These are phyloP conservation scores for Fratercula arctica DNA, from an alignment of 2,797 vertebrate genomes.

Conservation along the genomic window DNA sequence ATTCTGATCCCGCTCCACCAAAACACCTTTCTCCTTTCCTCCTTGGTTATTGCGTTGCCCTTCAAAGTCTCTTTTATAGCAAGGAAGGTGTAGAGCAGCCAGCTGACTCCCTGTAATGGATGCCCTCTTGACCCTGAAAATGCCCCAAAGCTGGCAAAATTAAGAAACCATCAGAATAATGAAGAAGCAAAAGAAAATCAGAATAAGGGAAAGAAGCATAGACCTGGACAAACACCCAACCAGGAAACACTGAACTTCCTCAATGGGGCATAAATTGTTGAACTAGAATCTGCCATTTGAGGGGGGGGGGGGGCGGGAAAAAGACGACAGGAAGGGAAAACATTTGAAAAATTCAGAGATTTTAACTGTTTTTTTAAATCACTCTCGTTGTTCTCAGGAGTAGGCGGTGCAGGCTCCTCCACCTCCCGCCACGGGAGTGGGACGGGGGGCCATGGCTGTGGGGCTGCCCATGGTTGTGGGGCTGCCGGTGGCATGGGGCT, in stretches of 20 bases:
- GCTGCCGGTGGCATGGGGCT: not conserved
- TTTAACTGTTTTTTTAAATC: not conserved
- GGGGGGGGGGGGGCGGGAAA: too few relatives aligned
- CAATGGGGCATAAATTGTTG: not conserved
- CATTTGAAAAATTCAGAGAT: not conserved
- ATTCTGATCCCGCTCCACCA: not conserved
- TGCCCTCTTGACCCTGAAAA: not conserved
- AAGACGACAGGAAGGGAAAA: not conserved
- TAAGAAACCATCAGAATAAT: not conserved
- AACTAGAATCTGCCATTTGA: not conserved
- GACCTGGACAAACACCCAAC: fast-evolving
- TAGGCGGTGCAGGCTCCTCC: not conserved
- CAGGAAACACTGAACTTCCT: not conserved
- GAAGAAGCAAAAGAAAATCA: not conserved
- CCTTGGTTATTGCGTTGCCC: not conserved
- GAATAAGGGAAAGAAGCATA: not conserved
- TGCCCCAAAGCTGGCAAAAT: not conserved
- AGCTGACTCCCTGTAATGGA: not conserved
- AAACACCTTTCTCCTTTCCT: not conserved
- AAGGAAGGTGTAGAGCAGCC: not conserved
- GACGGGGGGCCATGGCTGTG: not conserved
- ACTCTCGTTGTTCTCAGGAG: not conserved
- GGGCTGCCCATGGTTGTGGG: not conserved
- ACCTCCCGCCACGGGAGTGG: not conserved
- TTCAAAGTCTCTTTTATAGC: not conserved